These are phyloP conservation scores for Gastracanthus pulcherrimus DNA, from an alignment of 2,888 invertebrate species.

Conservation along the genomic window DNA sequence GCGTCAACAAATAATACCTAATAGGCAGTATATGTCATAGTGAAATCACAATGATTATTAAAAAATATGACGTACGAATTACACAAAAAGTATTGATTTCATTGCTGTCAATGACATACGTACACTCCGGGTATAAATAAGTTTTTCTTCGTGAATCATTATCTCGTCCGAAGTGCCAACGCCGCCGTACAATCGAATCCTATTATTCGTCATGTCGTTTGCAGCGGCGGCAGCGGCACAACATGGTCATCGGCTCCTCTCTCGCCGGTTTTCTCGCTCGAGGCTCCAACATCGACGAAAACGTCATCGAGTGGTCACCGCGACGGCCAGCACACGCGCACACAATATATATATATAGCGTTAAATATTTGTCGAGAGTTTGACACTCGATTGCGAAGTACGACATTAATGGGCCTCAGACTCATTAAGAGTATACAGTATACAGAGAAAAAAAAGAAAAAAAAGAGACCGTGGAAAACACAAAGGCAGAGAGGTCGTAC, in stretches of 20 bases:
- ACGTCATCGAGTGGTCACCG: not conserved
- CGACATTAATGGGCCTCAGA: not conserved
- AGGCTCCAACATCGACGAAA: not conserved
- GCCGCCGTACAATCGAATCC: not conserved
- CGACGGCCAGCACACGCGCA: not conserved
- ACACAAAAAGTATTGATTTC: not conserved
- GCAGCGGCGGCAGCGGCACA: not conserved
- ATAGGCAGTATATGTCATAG: too few species aligned
- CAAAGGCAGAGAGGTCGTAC: not conserved
- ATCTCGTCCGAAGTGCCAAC: not conserved
- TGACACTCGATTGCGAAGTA: conserved; percentile 4
- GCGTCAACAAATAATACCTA: too few species aligned
- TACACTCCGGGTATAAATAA: not conserved
- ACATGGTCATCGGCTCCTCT: not conserved
- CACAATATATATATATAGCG: too few species aligned
- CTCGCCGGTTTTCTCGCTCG: not conserved
- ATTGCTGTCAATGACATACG: conserved; percentile 7
- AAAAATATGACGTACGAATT: not conserved
- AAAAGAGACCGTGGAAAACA: not conserved
- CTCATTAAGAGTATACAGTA: not conserved
- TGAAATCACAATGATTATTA: not conserved
- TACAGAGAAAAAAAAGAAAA: not conserved
- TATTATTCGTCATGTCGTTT: conserved; percentile 6
- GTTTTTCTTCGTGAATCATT: conserved; percentile 13
- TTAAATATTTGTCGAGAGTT: conserved; percentile 30